Conservation (phyloP, 2,797 vertebrate species). For the Anabas testudineus region DNA sequence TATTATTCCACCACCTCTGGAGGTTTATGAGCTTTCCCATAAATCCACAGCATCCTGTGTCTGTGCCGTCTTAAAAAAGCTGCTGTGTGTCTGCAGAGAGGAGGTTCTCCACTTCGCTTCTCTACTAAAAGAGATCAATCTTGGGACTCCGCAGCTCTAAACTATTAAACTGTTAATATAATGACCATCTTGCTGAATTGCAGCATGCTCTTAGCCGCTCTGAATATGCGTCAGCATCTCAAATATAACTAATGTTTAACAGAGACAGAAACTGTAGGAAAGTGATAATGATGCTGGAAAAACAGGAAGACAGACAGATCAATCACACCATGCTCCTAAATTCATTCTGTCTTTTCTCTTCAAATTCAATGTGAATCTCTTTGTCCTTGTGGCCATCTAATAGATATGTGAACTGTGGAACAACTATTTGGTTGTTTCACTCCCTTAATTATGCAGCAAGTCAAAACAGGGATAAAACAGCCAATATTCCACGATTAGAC, state of each 20-base stretch:
- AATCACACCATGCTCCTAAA: neutral
- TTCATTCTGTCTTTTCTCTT: neutral
- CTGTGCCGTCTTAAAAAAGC: conserved; percentile 24
- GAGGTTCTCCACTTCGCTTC: neutral
- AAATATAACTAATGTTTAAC: neutral
- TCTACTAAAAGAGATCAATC: neutral
- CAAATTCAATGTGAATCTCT: neutral
- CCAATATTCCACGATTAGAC: neutral
- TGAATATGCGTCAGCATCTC: neutral
- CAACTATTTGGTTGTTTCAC: conserved; percentile 4
- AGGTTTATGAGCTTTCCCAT: conserved; percentile 77
- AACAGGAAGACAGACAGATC: neutral
- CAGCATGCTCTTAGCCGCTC: conserved; percentile 5
- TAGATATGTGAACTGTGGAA: conserved; percentile 6
- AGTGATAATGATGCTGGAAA: neutral
- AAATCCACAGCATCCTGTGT: conserved; percentile 52
- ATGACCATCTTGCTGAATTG: neutral
- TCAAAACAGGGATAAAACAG: neutral
- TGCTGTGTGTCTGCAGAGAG: conserved; percentile 1
- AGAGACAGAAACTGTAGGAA: neutral
- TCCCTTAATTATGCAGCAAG: conserved; percentile 12
- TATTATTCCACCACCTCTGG: conserved; percentile 66
- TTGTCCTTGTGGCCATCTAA: neutral
- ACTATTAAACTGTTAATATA: neutral
- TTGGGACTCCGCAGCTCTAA: conserved; percentile 13